Base-by-base conservation (phyloP, 2,113 vertebrate species). In the Lipophrys pholis region DNA sequence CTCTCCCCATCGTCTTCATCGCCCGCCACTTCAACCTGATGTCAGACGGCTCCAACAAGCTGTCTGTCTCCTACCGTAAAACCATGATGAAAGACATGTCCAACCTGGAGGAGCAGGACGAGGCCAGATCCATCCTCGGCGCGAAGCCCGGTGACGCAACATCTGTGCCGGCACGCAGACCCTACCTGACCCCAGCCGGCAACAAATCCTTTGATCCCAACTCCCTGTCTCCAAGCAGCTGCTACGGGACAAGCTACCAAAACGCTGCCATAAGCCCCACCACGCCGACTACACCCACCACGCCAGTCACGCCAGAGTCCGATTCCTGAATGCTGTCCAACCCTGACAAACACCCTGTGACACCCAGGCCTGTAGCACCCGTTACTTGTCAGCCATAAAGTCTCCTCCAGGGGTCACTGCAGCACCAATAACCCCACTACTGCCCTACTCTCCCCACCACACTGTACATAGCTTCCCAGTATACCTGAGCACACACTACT, bases 51-150 rank as follows among this genome's bases (percentile, higher is more conserved):
- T 98, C 97, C 93, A 99, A 99, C 42, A 95, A 97, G 76, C 95
- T 99, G 36, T 99, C 97, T 0, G 98, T 99, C 80, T 96, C 97
- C 66, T 99, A 99, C 89, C 96, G 96, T 83, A 97, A 98, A 86
- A 95, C 95, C 77, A 97, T 99, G 95, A 97, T 99, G 95, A 99
- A 99, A 87, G 98, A 99, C 89, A 96, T 98, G 43, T 99, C 98
- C 85, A 99, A 95, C 87, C 77, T 99, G 88, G 97, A 99, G 78
- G 96, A 98, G 81, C 96, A 96, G 0, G 96, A 98, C 0, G 97
- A 99, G 92, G 95, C 96, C 1, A 95, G 96, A 70, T 99, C 95
- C 92, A 99, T 99, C 85, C 94, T 98, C 0, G 66, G 89, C 39
- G 94, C 95, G 84, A 99, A 99, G 83, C 95, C 97, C 51, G 96